phyloP scores from a whole-genome alignment of 2,888 invertebrate genomes.

The Lochmaea crataegi region DNA sequence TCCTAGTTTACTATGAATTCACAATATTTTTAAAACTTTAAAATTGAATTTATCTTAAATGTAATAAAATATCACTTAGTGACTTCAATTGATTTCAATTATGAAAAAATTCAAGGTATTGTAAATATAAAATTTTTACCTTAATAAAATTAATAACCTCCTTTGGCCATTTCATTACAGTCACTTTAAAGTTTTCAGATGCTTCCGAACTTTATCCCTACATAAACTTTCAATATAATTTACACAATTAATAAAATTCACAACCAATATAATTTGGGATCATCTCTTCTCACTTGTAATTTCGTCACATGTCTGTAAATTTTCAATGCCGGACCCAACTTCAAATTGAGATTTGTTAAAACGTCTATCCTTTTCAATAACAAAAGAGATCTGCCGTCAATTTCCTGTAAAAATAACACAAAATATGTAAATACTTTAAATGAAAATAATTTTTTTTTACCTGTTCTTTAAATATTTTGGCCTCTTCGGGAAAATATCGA shows the following conservation, averaged over 20 bases:
- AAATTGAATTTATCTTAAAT: no score
- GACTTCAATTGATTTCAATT: no score
- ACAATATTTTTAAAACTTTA: no score
- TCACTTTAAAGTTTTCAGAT: no score
- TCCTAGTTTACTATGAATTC: no score
- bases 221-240: background rate
- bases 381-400: slow-evolving; percentile 89
- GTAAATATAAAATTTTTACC: no score
- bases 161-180: no score
- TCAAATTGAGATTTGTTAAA: slow-evolving; percentile 73
- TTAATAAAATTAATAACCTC: no score
- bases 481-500: slow-evolving; percentile 82
- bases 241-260: slow-evolving; percentile 58
- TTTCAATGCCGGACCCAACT: slow-evolving; percentile 46
- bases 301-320: slow-evolving; percentile 68
- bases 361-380: slow-evolving; percentile 88
- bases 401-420: slow-evolving; percentile 73
- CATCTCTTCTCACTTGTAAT: slow-evolving; percentile 82
- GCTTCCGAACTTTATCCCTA: no score
- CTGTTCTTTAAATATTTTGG: slow-evolving; percentile 84
- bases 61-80: no score
- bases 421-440: background rate
- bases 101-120: no score
- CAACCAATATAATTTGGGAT: slow-evolving; percentile 79
- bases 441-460: slow-evolving; percentile 62